phyloP scores from a whole-genome alignment of 1,140 invertebrate genomes.

The Drosophila biarmipes region DNA sequence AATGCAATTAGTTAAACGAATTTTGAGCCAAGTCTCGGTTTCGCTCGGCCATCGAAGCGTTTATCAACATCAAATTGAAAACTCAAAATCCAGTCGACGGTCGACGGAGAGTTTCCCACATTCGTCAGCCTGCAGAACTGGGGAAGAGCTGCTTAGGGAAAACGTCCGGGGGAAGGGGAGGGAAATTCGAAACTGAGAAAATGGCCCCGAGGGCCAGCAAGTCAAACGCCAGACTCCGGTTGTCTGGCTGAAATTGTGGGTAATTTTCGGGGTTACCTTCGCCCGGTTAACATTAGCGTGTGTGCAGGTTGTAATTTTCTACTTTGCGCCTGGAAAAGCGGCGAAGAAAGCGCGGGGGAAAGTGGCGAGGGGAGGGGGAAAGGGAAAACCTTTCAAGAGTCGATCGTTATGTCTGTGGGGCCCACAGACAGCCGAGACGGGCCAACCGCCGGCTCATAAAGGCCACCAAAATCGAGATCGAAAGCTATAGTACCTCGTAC shows the following conservation, averaged over 20 bases:
- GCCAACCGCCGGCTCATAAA: constrained; percentile 60
- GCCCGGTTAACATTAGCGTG: constrained; percentile 65
- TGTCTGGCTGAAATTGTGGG: constrained; percentile 61
- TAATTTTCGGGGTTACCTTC: constrained; percentile 65
- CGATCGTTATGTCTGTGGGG: constrained; percentile 48
- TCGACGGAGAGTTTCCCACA: constrained; percentile 53
- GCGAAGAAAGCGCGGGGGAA: constrained; percentile 9
- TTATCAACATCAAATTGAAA: constrained; percentile 56
- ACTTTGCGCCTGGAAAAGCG: constrained; percentile 72
- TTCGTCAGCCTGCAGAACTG: constrained; percentile 47
- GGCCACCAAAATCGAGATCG: constrained; percentile 15
- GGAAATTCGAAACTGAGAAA: constrained; percentile 52
- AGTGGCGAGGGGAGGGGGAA: neutral
- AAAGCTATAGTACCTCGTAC: neutral
- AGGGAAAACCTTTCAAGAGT: constrained; percentile 22
- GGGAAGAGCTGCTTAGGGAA: neutral
- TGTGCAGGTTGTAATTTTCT: constrained; percentile 80
- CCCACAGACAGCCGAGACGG: constrained; percentile 23
- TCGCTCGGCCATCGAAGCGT: constrained; percentile 43
- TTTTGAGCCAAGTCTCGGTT: constrained; percentile 34
- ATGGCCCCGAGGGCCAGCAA: constrained; percentile 58
- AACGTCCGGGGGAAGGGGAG: constrained; percentile 4
- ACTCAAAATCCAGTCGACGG: constrained; percentile 35
- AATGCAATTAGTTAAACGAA: constrained; percentile 54
- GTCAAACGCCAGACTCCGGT: constrained; percentile 50